Conservation (phyloP, 2,888 invertebrate genomes). For the Sturmia bella region DNA sequence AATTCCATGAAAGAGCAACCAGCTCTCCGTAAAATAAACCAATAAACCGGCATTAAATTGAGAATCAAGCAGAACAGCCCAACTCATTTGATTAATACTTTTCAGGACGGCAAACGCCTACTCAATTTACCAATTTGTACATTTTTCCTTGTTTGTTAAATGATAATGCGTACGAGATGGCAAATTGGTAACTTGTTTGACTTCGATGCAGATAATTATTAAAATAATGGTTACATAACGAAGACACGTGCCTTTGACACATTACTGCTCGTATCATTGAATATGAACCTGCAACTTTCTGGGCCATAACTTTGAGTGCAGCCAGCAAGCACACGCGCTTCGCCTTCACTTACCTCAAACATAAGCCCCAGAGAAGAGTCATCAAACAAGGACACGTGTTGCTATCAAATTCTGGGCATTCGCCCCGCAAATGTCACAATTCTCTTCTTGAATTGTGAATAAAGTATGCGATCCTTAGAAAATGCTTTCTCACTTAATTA, state of each 20-base stretch:
- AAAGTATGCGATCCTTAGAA: conserved; percentile 35
- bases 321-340: conserved; percentile 21
- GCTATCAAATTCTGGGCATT: conserved; percentile 49
- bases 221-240: conserved; percentile 72
- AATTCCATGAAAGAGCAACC: conserved; percentile 26
- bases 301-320: conserved; percentile 17
- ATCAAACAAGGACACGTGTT: conserved; percentile 60
- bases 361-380: conserved; percentile 21
- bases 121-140: conserved; percentile 73
- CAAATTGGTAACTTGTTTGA: background rate
- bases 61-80: conserved; percentile 33
- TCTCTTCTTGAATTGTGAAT: conserved; percentile 42
- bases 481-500: conserved; percentile 53
- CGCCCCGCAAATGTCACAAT: conserved; percentile 61
- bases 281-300: conserved; percentile 46
- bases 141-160: conserved; percentile 69
- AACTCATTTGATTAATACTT: conserved; percentile 26
- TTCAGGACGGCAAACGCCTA: conserved; percentile 57
- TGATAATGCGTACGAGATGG: conserved; percentile 16
- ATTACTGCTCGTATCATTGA: conserved; percentile 71
- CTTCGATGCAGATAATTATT: conserved; percentile 47
- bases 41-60: conserved; percentile 54
- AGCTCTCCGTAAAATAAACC: conserved; percentile 33
- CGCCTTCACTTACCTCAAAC: conserved; percentile 1
- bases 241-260: conserved; percentile 78